These are phyloP conservation scores for Ancistrus triradiatus DNA, from an alignment of 2,113 vertebrate species.

Conservation along the genomic window DNA sequence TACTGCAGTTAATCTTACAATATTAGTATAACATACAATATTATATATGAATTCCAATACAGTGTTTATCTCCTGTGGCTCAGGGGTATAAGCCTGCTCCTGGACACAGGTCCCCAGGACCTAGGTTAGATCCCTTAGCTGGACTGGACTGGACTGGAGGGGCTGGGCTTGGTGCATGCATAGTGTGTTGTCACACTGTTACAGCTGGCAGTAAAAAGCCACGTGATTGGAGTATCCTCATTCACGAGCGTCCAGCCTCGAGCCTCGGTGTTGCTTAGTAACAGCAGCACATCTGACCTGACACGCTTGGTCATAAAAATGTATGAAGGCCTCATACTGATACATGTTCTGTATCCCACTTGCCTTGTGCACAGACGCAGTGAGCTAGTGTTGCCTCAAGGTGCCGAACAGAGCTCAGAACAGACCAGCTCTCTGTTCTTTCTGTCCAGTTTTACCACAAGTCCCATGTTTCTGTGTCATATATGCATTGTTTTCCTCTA, in stretches of 20 bases:
- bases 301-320: constrained; percentile 71
- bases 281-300: constrained; percentile 73
- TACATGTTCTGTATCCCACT: constrained; percentile 42
- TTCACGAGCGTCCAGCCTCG: constrained; percentile 60
- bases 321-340: constrained; percentile 70
- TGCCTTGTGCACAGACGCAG: constrained; percentile 7
- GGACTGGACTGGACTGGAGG: too few relatives aligned
- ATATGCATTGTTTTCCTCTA: too few relatives aligned
- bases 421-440: constrained; percentile 21
- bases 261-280: constrained; percentile 72
- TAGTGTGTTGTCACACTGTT: constrained; percentile 26
- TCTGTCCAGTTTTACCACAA: not conserved
- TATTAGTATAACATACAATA: too few relatives aligned
- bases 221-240: constrained; percentile 56
- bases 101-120: too few relatives aligned
- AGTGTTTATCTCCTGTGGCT: too few relatives aligned
- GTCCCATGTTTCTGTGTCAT: not conserved
- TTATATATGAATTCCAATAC: too few relatives aligned
- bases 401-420: constrained; percentile 1
- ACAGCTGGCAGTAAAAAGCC: constrained; percentile 51
- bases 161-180: constrained; percentile 4
- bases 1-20: too few relatives aligned
- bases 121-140: too few relatives aligned
- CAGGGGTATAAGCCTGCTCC: too few relatives aligned
- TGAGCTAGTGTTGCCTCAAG: constrained; percentile 35